A percentile compares a stretch with the other conserved stretches of the same genome.
Evolutionary conservation across 2,888 invertebrate genomes (phyloP).

Genomic region (Mongoloraphidia duomilia): DNA sequence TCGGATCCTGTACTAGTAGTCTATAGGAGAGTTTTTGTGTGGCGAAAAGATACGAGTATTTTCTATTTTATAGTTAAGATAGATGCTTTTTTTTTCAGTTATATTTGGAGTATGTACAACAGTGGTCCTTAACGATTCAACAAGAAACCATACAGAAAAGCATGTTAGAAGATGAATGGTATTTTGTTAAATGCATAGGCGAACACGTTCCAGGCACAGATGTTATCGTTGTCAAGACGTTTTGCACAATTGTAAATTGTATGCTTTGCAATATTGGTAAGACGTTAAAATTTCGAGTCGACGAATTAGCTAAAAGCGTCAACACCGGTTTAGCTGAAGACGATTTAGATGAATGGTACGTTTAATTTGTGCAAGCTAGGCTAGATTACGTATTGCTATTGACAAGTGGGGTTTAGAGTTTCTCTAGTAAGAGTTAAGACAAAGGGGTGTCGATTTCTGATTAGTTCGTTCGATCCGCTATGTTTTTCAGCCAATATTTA

Average conservation of each 20-base stretch:
- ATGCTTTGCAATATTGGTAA: conserved; percentile 33
- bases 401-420: no score
- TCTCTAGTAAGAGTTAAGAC: no score
- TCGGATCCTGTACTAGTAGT: no score
- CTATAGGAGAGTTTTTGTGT: no score
- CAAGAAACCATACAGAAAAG: conserved; percentile 53
- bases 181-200: conserved; percentile 65
- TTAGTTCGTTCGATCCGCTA: no score
- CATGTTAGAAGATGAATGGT: conserved; percentile 76
- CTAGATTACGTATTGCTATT: no score
- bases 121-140: conserved; percentile 57
- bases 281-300: conserved; percentile 30
- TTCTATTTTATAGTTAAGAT: no score
- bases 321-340: conserved; percentile 2
- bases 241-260: conserved; percentile 42
- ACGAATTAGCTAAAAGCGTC: conserved; percentile 25
- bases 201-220: conserved; percentile 64
- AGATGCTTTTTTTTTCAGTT: conserved; percentile 35
- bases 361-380: conserved; percentile 24
- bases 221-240: conserved; percentile 57
- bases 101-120: conserved; percentile 74
- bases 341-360: conserved; percentile 14
- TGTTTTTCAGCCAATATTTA: no score
- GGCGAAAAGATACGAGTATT: no score
- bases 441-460: no score